Evolutionary conservation across 35 echinoderm and acorn worm genomes (phyloP), one percentile per base, ranked within the genome.

Genomic region (Patiria miniata): DNA sequence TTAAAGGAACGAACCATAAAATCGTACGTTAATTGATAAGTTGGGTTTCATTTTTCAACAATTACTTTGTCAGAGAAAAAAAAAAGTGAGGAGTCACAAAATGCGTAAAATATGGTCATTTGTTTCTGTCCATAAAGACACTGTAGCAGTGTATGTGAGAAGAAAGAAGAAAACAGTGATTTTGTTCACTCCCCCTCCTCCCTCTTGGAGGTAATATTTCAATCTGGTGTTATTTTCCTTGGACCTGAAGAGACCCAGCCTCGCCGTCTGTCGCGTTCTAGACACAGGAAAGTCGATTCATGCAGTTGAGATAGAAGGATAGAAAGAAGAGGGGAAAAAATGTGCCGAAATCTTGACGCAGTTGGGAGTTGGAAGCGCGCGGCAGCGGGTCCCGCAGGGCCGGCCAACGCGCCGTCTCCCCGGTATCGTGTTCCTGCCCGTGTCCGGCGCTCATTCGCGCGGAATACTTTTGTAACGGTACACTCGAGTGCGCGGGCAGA

Each of bases 381-480:
- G 14, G 65, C 65, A 23, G 65, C 65, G 65, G 65, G 65, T 73
- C 65, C 65, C 65, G 65, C 65, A 73, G 65, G 65, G 65, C 65
- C 65, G 65, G 14, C 19, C 65, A 73, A 32, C 65, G 65, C 65
- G 65, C 34, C 65, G 65, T 73, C 65, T 73, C 65, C 65, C 65
- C 65, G 65, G 65, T 73, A 34, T 73, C 65, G 65, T 73, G 65
- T 73, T 73, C 65, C 65, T 34, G 65, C 21, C 65, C 65, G 65
- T 73, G 65, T 73, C 65, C 65, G 65, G 65, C 65, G 65, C 65
- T 73, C 65, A 73, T 9, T 73, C 65, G 65, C 65, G 65, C 65
- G 65, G 65, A 73, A 73, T 73, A 73, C 65, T 73, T 73, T 73
- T 73, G 65, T 73, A 73, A 73, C 65, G 65, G 65, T 73, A 73